Percentiles rank a stretch among this genome's conserved stretches.
These are phyloP conservation scores for Harpagoxenus sublaevis DNA, from an alignment of 2,888 invertebrate genomes.

Conservation along the genomic window DNA sequence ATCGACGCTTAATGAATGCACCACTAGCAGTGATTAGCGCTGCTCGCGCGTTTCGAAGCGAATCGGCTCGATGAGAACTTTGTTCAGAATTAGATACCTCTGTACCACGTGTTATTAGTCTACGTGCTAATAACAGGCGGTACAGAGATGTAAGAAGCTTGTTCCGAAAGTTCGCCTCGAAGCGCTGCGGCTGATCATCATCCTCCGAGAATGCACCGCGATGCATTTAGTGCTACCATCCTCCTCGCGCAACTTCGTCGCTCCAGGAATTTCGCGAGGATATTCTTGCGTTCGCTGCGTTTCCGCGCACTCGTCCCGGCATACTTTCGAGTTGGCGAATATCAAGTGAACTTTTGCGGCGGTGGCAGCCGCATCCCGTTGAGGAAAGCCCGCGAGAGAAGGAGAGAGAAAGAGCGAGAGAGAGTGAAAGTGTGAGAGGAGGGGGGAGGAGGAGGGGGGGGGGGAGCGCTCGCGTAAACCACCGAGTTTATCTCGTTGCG, in stretches of 20 bases:
- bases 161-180: constrained; percentile 51
- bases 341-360: constrained; percentile 39
- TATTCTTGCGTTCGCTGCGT: constrained; percentile 45
- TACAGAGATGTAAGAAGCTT: constrained; percentile 54
- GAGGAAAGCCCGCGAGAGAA: not conserved
- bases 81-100: constrained; percentile 1
- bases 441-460: not conserved
- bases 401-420: not conserved
- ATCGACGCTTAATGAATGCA: not conserved
- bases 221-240: constrained; percentile 59
- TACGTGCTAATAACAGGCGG: constrained; percentile 27
- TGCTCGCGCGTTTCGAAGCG: not conserved
- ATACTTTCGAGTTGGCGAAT: constrained; percentile 55
- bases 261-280: constrained; percentile 48
- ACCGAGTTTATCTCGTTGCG: constrained; percentile 45
- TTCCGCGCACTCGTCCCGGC: constrained; percentile 44
- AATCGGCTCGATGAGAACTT: constrained; percentile 27
- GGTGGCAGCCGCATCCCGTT: constrained; percentile 24
- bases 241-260: constrained; percentile 51
- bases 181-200: constrained; percentile 67
- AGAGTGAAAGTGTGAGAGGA: not conserved
- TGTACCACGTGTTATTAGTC: constrained; percentile 11
- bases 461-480: constrained; percentile 23
- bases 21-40: not conserved
- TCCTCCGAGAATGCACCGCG: constrained; percentile 64